Evolutionary conservation across 2,888 invertebrate genomes (phyloP).

Genomic region (Plutella xylostella): DNA sequence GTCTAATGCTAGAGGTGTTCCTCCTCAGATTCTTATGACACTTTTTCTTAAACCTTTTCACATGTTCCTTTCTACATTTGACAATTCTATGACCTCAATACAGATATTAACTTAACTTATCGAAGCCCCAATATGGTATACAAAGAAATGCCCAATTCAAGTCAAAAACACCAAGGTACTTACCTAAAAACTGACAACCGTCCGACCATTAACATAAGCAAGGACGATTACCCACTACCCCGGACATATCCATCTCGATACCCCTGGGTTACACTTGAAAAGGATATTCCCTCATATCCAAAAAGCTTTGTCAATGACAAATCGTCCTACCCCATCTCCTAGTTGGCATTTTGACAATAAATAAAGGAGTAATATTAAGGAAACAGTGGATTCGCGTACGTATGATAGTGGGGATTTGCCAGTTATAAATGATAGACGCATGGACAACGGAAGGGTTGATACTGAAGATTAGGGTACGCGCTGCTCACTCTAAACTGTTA

Average conservation of each 20-base stretch:
- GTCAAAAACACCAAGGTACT: too few relatives aligned
- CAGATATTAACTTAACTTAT: too few relatives aligned
- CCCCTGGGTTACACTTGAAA: conserved; percentile 33
- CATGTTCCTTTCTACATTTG: too few relatives aligned
- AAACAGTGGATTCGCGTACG: conserved; percentile 29
- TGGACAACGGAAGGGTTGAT: conserved; percentile 57
- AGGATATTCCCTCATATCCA: conserved; percentile 23
- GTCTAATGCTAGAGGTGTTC: too few relatives aligned
- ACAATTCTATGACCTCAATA: too few relatives aligned
- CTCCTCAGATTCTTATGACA: too few relatives aligned
- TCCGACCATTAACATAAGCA: too few relatives aligned
- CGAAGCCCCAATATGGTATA: too few relatives aligned
- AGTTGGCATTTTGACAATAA: conserved; percentile 65
- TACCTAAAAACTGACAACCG: too few relatives aligned
- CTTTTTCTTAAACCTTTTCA: too few relatives aligned
- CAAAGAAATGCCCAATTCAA: too few relatives aligned
- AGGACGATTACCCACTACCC: too few relatives aligned
- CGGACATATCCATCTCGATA: conserved; percentile 32
- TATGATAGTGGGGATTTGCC: conserved; percentile 36
- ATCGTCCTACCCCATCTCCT: conserved; percentile 49
- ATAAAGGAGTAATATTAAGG: conserved; percentile 55
- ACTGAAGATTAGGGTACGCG: background rate
- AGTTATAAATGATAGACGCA: conserved; percentile 60
- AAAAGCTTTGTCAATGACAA: conserved; percentile 56
- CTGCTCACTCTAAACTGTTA: background rate